Percentiles rank a stretch among this genome's conserved stretches.
Evolutionary conservation across 2,888 invertebrate genomes (phyloP).

Genomic region (Aromia moschata): DNA sequence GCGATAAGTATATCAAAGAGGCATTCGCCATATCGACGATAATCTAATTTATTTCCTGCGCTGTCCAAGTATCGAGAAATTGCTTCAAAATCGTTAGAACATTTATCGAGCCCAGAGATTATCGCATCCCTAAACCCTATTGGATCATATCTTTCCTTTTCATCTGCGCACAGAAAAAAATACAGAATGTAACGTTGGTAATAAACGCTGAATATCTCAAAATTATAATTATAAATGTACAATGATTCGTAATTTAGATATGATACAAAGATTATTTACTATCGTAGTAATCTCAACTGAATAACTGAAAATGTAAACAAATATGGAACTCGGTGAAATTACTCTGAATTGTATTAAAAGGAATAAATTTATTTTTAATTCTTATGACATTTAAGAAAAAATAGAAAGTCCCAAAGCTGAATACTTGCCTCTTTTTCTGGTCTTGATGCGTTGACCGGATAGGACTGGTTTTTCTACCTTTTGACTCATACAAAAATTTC

Average conservation of each 20-base stretch:
- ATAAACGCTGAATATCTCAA: too few species aligned
- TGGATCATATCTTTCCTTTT: constrained; percentile 99
- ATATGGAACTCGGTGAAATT: too few species aligned
- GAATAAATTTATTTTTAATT: too few species aligned
- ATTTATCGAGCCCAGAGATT: constrained; percentile 93
- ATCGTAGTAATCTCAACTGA: too few species aligned
- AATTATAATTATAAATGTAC: too few species aligned
- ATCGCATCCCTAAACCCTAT: constrained; percentile 97
- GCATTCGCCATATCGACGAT: constrained; percentile 97
- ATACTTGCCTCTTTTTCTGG: constrained; percentile 97
- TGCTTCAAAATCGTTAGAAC: constrained; percentile 93
- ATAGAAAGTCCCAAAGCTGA: too few species aligned
- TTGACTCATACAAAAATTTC: constrained; percentile 96
- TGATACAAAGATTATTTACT: too few species aligned
- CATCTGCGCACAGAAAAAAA: constrained; percentile 79
- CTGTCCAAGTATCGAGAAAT: constrained; percentile 94
- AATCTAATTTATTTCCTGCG: constrained; percentile 96
- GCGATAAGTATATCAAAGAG: constrained; percentile 98
- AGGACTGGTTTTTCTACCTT: constrained; percentile 99
- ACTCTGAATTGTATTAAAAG: too few species aligned
- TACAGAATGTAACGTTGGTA: too few species aligned
- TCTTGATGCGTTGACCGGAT: constrained; percentile 99
- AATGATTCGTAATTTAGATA: too few species aligned
- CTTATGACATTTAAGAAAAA: too few species aligned
- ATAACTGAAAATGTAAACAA: too few species aligned